Base-by-base conservation (phyloP, 2,888 invertebrate genomes). In the Monochamus alternatus region DNA sequence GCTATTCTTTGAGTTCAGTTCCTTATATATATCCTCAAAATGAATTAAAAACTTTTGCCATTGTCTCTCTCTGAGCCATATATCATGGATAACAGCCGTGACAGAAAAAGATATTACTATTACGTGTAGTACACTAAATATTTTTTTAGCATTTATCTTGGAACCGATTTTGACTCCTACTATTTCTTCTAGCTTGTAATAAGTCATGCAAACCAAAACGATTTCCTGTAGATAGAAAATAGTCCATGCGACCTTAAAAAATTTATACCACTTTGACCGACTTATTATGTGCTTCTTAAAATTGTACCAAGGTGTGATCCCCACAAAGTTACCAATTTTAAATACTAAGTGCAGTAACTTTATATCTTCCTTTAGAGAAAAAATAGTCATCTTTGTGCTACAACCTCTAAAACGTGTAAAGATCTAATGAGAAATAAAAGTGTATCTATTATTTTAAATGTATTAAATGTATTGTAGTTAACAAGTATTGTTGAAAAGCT, bases 261-360 rank as follows among this genome's bases (percentile, higher is more conserved):
- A 14, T 22, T 51, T 47, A 30, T 51, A 65, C 8, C 14, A 43
- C 47, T 30, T 30, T 5, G 65, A 65, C 10, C 2, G 22, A 30
- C 9, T 14, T 14, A 51, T 5, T 8, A 51, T 3, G 3, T 51
- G 14, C 12, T 47, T 65, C 30, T 51, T 0, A 3, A 22, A 51
- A 51, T 65, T 51, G 51, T 65, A 65, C 51, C 47, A 65, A 30
- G 65, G 51, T 3, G 65, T 65, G 47, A 5, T 30, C 7, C 65
- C 65, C 9, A 65, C 10, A 10, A 51, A 12, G 22, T 65, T 51
- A 5, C 65, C 65, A 30, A 65, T 9, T 51, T 22, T 65, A 30
- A 51, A 51, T 9, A 38, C 8, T 8, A 51, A 5, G 0, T 30
- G 31, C 47, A 65, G 22, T 9, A 65, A 2, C 31, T 65, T 51